Base-by-base conservation (phyloP, 2,113 vertebrate genomes). In the Indri indri region DNA sequence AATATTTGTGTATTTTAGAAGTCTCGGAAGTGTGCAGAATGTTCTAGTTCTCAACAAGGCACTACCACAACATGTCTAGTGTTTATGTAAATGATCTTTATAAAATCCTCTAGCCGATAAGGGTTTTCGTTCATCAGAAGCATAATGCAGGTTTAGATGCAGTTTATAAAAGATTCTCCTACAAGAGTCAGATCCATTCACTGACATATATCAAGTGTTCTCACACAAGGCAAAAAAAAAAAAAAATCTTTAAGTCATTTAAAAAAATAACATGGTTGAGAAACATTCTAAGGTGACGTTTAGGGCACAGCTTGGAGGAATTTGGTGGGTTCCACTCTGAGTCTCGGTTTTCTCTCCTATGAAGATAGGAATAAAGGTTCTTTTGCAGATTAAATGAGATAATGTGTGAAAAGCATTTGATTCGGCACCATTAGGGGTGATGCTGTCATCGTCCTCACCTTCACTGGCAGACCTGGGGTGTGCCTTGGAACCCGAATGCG, bases 381-480 rank as follows among this genome's bases (percentile, higher is more conserved):
- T 86, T 63, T 81, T 70, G 42, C 18, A 47, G 57, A 45, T 54
- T 10, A 22, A 30, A 9, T 76, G 65, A 80, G 71, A 45, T 54
- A 12, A 12, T 11, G 18, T 6, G 3, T 68, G 59, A 52, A 50
- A 30, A 68, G 13, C 34, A 32, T 30, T 40, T 27, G 45, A 42
- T 6, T 32, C 3, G 63, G 52, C 22, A 65, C 16, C 77, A 34
- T 1, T 12, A 37, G 71, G 34, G 18, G 23, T 27, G 42, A 11
- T 1, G 3, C 3, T 2, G 1, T 7, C 42, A 0, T 42, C 4
- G 30, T 34, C 3, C 0, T 54, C 37, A 25, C 2, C 1, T 57
- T 27, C 57, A 68, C 40, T 32, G 59, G 54, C 5, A 13, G 66
- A 17, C 27, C 40, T 50, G 74, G 13, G 13, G 10, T 34, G 13